Conservation (phyloP, 1,140 invertebrate species). For the Psix sp. region DNA sequence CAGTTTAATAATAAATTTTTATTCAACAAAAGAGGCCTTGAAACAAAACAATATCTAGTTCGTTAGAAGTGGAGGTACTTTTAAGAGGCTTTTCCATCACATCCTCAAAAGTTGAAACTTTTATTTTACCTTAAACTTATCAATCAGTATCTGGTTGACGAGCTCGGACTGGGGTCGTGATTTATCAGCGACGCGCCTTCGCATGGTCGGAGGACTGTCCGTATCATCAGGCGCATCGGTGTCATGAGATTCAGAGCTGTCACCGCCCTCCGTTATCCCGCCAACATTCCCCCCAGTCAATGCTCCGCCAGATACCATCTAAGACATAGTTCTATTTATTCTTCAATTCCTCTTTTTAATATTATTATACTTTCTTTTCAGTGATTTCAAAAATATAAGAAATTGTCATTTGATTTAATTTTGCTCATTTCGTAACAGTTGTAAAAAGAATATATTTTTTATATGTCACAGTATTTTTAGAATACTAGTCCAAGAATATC, state of each 20-base stretch:
- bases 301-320: slow-evolving; percentile 77
- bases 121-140: slow-evolving; percentile 80
- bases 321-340: slow-evolving; percentile 62
- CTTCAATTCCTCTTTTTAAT: slow-evolving; percentile 17
- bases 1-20: no score
- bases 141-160: slow-evolving; percentile 80
- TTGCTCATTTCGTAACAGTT: not conserved
- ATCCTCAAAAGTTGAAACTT: slow-evolving; percentile 11
- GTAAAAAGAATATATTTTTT: no score
- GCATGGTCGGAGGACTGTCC: slow-evolving; percentile 79
- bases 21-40: no score
- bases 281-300: slow-evolving; percentile 73
- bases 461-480: no score
- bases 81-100: slow-evolving; percentile 11
- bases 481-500: no score
- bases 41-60: no score
- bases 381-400: not conserved
- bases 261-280: slow-evolving; percentile 75
- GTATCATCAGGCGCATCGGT: slow-evolving; percentile 79
- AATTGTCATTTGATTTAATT: not conserved
- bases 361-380: slow-evolving; percentile 11
- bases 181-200: slow-evolving; percentile 74
- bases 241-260: slow-evolving; percentile 81
- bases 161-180: slow-evolving; percentile 80
- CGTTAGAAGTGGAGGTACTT: slow-evolving; percentile 11